A percentile compares a stretch with the other conserved stretches of the same genome.
Conservation (phyloP, 2,888 invertebrate species). For the Melieria crassipennis region DNA sequence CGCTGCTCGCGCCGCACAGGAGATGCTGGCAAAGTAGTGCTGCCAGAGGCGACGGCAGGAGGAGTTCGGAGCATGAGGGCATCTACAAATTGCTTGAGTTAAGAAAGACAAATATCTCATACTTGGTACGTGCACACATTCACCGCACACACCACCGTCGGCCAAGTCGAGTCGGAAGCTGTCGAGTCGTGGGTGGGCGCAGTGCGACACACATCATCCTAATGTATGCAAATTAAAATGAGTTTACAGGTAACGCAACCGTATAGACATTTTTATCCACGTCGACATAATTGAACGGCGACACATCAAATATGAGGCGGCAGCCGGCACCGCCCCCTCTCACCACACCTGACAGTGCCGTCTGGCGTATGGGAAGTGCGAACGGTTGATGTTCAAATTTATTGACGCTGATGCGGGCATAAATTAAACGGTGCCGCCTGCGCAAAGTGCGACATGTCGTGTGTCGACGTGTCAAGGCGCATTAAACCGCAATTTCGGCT, state of each 20-base stretch:
- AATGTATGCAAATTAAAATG: constrained; percentile 37
- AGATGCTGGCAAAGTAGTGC: no score
- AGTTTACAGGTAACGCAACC: constrained; percentile 20
- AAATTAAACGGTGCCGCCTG: not conserved
- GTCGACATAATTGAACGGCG: constrained; percentile 36
- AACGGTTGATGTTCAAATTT: not conserved
- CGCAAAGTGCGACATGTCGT: not conserved
- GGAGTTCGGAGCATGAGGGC: no score
- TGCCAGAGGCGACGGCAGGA: no score
- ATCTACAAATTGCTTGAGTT: no score
- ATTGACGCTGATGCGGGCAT: not conserved
- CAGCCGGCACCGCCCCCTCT: not conserved
- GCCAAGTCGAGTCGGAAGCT: no score
- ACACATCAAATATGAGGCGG: not conserved
- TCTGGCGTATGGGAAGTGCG: not conserved
- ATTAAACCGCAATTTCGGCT: constrained; percentile 12
- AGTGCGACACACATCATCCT: not conserved
- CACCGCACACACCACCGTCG: no score
- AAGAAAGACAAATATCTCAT: no score
- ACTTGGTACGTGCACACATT: no score
- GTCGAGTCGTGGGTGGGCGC: no score
- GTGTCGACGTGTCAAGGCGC: constrained; percentile 4
- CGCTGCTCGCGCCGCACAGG: no score
- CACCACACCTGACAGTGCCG: not conserved
- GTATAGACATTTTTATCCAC: constrained; percentile 28